Conservation (phyloP, 2,113 vertebrate genomes). For the Platanista minor region DNA sequence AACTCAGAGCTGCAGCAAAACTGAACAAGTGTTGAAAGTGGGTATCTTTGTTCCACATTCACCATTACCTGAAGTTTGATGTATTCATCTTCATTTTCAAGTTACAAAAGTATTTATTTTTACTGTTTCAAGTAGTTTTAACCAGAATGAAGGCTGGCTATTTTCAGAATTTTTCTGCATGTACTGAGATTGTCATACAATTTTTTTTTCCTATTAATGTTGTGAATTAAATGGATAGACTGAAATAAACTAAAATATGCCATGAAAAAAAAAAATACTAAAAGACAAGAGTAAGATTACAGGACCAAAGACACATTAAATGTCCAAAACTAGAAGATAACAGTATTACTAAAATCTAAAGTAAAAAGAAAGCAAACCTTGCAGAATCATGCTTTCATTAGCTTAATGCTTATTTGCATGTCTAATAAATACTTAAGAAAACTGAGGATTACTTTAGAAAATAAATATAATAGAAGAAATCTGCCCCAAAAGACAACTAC, state of each 20-base stretch:
- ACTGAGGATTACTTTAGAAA: neutral
- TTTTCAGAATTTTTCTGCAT: neutral
- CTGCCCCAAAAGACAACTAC: neutral
- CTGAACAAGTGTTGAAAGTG: neutral
- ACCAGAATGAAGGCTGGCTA: neutral
- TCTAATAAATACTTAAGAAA: constrained; percentile 7
- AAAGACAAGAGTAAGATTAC: neutral
- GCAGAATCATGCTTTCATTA: neutral
- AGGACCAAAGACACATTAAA: neutral
- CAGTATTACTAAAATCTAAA: neutral
- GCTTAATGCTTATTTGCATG: neutral
- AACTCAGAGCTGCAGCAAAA: neutral
- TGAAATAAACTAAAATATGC: neutral
- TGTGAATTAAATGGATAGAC: neutral
- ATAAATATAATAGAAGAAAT: neutral
- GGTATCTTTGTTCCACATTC: neutral
- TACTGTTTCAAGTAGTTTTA: neutral
- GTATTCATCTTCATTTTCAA: neutral
- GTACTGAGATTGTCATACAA: neutral
- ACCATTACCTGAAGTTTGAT: neutral
- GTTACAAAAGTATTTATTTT: neutral
- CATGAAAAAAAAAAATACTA: neutral
- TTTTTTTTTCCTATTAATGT: neutral
- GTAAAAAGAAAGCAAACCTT: neutral
- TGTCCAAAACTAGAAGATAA: neutral